Conservation (phyloP, 1,140 invertebrate species). For the Chrysopa pallens region DNA sequence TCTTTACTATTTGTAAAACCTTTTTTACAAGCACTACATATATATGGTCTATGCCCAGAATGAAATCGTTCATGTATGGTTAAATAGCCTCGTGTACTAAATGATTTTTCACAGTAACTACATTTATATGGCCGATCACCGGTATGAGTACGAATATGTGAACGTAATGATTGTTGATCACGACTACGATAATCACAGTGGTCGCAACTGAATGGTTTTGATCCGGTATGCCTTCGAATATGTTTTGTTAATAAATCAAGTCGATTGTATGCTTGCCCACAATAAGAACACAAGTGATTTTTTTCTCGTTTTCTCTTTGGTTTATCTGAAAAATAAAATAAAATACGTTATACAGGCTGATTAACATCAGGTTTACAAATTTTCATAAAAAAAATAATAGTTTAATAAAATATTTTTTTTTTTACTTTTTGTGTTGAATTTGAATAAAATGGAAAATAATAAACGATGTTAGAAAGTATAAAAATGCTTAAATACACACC, state of each 20-base stretch:
- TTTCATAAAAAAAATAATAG: no score
- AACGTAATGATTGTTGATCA: neutral
- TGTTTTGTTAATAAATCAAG: neutral
- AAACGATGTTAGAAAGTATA: no score
- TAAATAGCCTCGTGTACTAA: neutral
- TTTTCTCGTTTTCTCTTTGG: neutral
- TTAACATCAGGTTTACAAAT: no score
- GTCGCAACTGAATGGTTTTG: constrained; percentile 1
- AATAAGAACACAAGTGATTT: neutral
- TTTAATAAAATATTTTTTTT: no score
- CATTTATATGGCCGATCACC: constrained; percentile 1
- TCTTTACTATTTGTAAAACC: constrained; percentile 1
- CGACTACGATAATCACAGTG: neutral
- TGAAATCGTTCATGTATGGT: constrained; percentile 1
- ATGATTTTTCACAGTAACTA: constrained; percentile 1
- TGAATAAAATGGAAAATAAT: no score
- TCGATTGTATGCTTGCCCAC: neutral
- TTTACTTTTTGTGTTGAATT: no score
- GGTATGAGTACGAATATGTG: neutral
- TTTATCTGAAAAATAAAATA: neutral
- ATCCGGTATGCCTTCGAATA: neutral
- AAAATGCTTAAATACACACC: neutral
- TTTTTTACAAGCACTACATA: neutral
- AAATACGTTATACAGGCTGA: neutral
- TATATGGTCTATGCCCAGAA: neutral